phyloP scores from a whole-genome alignment of 1,140 invertebrate genomes.

The Dendroctonus ponderosae region DNA sequence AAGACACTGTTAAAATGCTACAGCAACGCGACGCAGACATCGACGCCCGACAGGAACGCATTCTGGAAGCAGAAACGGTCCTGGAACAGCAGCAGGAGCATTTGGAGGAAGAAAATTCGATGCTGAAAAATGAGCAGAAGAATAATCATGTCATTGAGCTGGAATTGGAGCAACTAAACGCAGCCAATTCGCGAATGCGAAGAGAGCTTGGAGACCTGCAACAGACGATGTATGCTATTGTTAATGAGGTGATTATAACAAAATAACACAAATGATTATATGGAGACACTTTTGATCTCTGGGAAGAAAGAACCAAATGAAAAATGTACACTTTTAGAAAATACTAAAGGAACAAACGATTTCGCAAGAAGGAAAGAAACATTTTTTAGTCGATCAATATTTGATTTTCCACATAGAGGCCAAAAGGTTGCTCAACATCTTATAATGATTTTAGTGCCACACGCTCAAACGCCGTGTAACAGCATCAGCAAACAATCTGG shows the following conservation, averaged over 20 bases:
- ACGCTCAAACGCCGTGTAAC: conserved; percentile 37
- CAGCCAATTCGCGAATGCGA: conserved; percentile 37
- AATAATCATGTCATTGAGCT: conserved; percentile 44
- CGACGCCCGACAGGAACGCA: conserved; percentile 49
- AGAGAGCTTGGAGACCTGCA: conserved; percentile 37
- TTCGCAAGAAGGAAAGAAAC: too few relatives aligned
- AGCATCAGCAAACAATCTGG: conserved; percentile 35
- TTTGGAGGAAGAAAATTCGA: conserved; percentile 44
- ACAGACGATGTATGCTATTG: conserved; percentile 33
- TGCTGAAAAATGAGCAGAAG: conserved; percentile 44
- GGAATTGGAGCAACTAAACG: conserved; percentile 40
- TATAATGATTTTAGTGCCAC: conserved; percentile 32
- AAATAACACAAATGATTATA: neutral
- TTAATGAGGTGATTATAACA: conserved; percentile 37
- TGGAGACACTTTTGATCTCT: too few relatives aligned
- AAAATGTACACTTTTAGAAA: too few relatives aligned
- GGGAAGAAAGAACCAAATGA: too few relatives aligned
- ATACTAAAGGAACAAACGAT: too few relatives aligned
- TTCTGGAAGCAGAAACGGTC: conserved; percentile 33
- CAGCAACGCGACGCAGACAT: conserved; percentile 58
- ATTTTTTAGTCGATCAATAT: neutral
- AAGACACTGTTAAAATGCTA: conserved; percentile 56
- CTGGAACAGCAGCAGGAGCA: conserved; percentile 40
- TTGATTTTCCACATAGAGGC: neutral
- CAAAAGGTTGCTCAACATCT: neutral